Evolutionary conservation across 35 echinoderm and acorn worm genomes (phyloP), one percentile per base, ranked within the genome.

Genomic region (Strongylocentrotus purpuratus): DNA sequence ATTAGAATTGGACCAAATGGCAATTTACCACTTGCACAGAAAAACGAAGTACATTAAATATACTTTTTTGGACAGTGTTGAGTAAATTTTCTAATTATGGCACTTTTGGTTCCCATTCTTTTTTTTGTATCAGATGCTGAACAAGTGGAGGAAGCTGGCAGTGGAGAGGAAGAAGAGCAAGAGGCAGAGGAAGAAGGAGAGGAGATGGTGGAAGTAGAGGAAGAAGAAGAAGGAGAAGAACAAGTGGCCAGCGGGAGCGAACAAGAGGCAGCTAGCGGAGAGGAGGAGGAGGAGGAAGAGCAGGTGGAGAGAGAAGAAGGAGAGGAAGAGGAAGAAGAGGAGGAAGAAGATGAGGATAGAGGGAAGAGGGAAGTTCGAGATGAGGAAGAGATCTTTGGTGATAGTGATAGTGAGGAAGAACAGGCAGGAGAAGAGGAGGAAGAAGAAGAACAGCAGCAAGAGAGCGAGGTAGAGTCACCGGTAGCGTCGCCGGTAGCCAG

Each of bases 381-480:
- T 59, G 98, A 99, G 86, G 96, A 96, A 65, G 97, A 97, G 87
- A 97, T 97, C 89, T 97, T 97, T 97, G 98, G 97, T 65, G 94
- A 95, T 58, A 95, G 60, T 86, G 96, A 95, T 58, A 96, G 65
- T 31, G 78, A 55, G 11, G 78, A 58, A 48, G 78, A 89, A 33
- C 31, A 95, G 31, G 25, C 8, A 48, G 46, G 14, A 45, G 31
- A 88, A 45, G 28, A 95, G 7, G 46, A 95, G 35, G 46, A 95
- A 25, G 46, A 95, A 7, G 55, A 94, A 45, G 58, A 94, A 28
- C 55, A 94, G 32, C 31, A 94, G 46, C 55, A 61, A 33, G 58
- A 61, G 46, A 65, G 65, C 20, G 58, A 94, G 33, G 91, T 32
- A 14, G 55, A 65, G 31, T 94, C 61, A 45, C 94, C 94, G 46